Evolutionary conservation across 2,797 vertebrate species (phyloP).

Genomic region (Catamblyrhynchus diadema): DNA sequence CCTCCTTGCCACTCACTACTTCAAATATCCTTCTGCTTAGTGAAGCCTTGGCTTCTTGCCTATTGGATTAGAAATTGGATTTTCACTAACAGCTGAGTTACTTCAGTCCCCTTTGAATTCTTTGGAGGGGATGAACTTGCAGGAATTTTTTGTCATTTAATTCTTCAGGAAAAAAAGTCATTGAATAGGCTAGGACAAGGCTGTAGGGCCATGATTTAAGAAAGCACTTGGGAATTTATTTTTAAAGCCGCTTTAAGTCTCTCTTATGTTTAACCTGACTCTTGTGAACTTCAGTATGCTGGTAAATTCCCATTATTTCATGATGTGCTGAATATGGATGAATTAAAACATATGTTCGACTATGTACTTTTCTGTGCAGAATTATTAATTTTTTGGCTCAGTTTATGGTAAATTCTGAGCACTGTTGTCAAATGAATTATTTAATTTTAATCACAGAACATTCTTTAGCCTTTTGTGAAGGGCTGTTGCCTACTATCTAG

Average conservation of each 20-base stretch:
- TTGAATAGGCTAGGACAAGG: not conserved
- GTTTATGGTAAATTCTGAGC: not conserved
- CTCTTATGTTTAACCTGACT: not conserved
- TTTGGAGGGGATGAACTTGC: not conserved
- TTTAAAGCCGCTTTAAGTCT: not conserved
- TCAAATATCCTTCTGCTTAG: constrained; percentile 18
- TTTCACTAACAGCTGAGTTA: not conserved
- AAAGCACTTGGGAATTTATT: not conserved
- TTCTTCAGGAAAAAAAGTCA: not conserved
- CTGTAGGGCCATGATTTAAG: not conserved
- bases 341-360: constrained; percentile 11
- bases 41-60: constrained; percentile 27
- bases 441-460: constrained; percentile 7
- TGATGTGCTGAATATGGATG: not conserved
- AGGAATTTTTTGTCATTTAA: not conserved
- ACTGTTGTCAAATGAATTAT: constrained; percentile 17
- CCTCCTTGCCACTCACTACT: not conserved
- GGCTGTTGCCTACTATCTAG: not conserved
- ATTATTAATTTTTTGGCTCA: constrained; percentile 50
- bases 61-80: not conserved
- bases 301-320: not conserved
- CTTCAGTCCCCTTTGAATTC: not conserved
- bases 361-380: not conserved
- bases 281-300: not conserved
- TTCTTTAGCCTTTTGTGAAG: not conserved